Percentiles rank a stretch among this genome's conserved stretches.
Evolutionary conservation across 1,140 invertebrate genomes (phyloP).

Genomic region (Contarinia nasturtii): DNA sequence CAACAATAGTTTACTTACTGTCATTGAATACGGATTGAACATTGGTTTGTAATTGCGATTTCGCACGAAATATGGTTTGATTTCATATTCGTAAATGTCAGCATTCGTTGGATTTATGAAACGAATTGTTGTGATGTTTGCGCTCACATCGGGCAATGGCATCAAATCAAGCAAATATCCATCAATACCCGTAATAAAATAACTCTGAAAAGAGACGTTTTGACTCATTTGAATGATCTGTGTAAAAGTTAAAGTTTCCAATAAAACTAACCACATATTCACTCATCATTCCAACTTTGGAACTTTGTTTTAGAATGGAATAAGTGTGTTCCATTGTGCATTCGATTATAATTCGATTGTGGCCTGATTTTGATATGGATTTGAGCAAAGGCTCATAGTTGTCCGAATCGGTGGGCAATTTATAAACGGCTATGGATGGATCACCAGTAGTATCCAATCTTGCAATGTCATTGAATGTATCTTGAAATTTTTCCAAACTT

Average conservation of each 20-base stretch:
- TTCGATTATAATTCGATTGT: conserved; percentile 62
- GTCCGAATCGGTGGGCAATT: conserved; percentile 31
- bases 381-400: conserved; percentile 59
- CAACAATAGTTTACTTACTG: not conserved
- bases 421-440: conserved; percentile 33
- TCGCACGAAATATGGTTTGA: too few relatives aligned
- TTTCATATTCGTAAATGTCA: too few relatives aligned
- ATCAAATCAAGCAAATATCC: conserved; percentile 48
- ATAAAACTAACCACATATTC: conserved; percentile 41
- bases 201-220: too few relatives aligned
- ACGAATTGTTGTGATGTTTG: conserved; percentile 55
- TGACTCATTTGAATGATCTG: too few relatives aligned
- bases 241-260: too few relatives aligned
- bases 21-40: too few relatives aligned
- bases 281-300: conserved; percentile 60
- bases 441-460: conserved; percentile 37
- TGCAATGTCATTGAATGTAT: conserved; percentile 63
- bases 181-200: conserved; percentile 40
- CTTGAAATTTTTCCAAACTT: too few relatives aligned
- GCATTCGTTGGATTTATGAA: conserved; percentile 42
- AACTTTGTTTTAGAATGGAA: conserved; percentile 50
- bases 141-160: too few relatives aligned
- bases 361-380: conserved; percentile 45
- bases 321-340: conserved; percentile 44
- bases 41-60: too few relatives aligned